A percentile compares a stretch with the other conserved stretches of the same genome.
Conservation (phyloP, 2,797 vertebrate genomes). For the Sebastes miniatus region DNA sequence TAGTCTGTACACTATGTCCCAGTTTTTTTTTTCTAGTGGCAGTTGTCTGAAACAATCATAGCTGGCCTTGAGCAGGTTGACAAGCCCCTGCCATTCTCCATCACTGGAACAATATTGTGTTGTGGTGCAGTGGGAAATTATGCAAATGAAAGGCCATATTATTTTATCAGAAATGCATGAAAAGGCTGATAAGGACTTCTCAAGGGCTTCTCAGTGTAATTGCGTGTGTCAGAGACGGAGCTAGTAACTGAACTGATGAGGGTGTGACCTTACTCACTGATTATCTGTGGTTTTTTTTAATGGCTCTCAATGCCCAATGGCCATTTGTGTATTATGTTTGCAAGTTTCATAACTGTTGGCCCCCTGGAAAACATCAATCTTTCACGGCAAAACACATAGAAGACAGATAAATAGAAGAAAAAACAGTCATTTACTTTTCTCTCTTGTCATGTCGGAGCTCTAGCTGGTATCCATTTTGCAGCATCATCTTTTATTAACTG, state of each 20-base stretch:
- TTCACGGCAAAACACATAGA: background rate
- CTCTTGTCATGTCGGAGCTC: conserved; percentile 17
- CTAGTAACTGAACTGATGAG: background rate
- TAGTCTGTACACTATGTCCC: conserved; percentile 30
- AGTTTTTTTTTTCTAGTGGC: conserved; percentile 36
- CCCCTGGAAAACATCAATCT: background rate
- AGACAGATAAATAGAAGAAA: background rate
- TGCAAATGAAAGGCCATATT: conserved; percentile 45
- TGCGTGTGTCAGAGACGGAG: background rate
- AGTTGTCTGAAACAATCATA: conserved; percentile 35
- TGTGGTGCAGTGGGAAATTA: conserved; percentile 46
- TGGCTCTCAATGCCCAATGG: background rate
- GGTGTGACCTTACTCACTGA: conserved; percentile 10
- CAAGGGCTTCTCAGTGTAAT: conserved; percentile 10
- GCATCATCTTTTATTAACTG: conserved; percentile 66
- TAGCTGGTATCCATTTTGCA: conserved; percentile 52
- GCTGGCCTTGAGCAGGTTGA: conserved; percentile 28
- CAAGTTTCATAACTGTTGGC: background rate
- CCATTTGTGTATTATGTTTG: background rate
- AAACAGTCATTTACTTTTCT: background rate
- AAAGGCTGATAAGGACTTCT: conserved; percentile 24
- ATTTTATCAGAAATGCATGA: conserved; percentile 28
- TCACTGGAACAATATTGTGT: conserved; percentile 7
- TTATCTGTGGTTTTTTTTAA: background rate
- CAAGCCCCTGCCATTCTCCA: conserved; percentile 17